These are phyloP conservation scores for Rhinoraja longicauda DNA, from an alignment of 2,797 vertebrate species.

Conservation along the genomic window DNA sequence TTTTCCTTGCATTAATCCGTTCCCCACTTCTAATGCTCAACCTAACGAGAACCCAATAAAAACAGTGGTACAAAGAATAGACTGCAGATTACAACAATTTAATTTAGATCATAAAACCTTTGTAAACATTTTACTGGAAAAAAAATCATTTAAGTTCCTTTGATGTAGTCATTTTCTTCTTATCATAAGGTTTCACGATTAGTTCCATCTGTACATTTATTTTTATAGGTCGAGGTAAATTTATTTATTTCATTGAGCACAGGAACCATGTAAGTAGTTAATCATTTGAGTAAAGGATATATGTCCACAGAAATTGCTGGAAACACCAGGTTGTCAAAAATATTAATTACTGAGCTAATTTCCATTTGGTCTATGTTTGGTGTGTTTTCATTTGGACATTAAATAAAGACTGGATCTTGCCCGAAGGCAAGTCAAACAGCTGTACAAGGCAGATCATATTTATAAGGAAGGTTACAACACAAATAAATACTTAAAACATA, in stretches of 20 bases:
- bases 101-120: constrained; percentile 1
- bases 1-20: not conserved
- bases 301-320: not conserved
- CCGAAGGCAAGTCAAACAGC: not conserved
- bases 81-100: not conserved
- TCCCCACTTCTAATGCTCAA: too few species aligned
- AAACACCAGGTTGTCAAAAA: constrained; percentile 9
- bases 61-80: not conserved
- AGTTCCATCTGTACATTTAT: constrained; percentile 26
- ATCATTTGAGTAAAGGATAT: not conserved
- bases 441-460: not conserved
- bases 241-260: constrained; percentile 25
- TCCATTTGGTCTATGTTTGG: not conserved
- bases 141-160: constrained; percentile 11
- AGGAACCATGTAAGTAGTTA: constrained; percentile 12
- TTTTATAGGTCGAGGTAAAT: not conserved
- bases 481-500: constrained; percentile 6
- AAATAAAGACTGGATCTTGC: not conserved
- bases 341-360: not conserved
- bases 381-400: not conserved
- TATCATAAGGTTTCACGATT: constrained; percentile 15
- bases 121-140: constrained; percentile 21
- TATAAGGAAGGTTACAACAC: not conserved
- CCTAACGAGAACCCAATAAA: not conserved
- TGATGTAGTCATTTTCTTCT: constrained; percentile 1